A percentile compares a stretch with the other conserved stretches of the same genome.
Conservation (phyloP, 1,140 invertebrate species). For the Triops longicaudatus region DNA sequence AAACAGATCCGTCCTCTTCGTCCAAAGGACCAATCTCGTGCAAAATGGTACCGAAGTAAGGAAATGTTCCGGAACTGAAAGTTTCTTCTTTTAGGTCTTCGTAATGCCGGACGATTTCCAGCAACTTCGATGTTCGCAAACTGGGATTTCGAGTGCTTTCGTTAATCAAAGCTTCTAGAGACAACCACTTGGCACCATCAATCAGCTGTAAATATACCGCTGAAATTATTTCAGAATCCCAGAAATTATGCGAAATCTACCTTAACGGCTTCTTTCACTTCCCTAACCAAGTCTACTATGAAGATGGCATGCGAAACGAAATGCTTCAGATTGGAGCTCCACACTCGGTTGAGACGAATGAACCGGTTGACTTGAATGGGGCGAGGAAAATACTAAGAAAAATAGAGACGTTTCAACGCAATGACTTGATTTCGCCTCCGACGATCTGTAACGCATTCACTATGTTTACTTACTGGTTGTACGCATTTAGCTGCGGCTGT, state of each 20-base stretch:
- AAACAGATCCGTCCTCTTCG: conserved; percentile 11
- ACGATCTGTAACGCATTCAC: background rate
- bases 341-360: conserved; percentile 27
- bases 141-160: background rate
- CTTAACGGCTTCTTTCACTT: conserved; percentile 27
- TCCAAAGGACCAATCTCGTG: conserved; percentile 24
- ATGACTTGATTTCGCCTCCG: background rate
- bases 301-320: conserved; percentile 25
- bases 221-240: background rate
- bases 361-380: conserved; percentile 22
- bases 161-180: conserved; percentile 14
- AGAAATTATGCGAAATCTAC: conserved; percentile 17
- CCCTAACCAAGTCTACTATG: conserved; percentile 17
- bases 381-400: conserved; percentile 18
- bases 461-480: background rate
- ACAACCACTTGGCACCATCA: conserved; percentile 22
- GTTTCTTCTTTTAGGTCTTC: conserved; percentile 21
- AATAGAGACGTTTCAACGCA: conserved; percentile 15
- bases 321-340: conserved; percentile 24
- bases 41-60: conserved; percentile 22
- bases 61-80: conserved; percentile 3
- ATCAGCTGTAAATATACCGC: background rate
- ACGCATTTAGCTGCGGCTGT: background rate
- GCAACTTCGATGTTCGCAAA: conserved; percentile 19
- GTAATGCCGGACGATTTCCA: conserved; percentile 24